phyloP scores from a whole-genome alignment of 2,797 vertebrate genomes.

The Peromyscus melanophrys region DNA sequence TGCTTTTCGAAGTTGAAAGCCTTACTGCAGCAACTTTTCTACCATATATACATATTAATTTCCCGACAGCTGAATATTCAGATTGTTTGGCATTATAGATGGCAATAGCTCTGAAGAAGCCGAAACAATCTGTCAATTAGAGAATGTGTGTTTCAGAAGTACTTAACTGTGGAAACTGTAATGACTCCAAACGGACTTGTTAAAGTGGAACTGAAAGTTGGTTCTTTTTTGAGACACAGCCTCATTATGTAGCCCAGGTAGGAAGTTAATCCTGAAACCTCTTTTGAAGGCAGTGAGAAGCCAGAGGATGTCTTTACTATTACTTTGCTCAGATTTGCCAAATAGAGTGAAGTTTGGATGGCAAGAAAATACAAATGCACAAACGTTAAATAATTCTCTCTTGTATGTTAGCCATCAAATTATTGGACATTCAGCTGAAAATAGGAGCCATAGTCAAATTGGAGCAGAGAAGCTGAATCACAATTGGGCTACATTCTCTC shows the following conservation, averaged over 20 bases:
- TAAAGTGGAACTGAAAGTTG: conserved; percentile 65
- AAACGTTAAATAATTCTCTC: conserved; percentile 33
- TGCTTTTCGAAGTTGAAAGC: conserved; percentile 62
- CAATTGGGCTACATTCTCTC: background rate
- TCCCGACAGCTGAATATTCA: conserved; percentile 71
- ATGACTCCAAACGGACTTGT: conserved; percentile 73
- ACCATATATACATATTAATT: conserved; percentile 39
- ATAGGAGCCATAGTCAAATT: conserved; percentile 50
- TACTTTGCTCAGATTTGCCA: background rate
- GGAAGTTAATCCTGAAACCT: conserved; percentile 73
- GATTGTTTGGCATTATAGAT: conserved; percentile 67
- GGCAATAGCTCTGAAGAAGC: conserved; percentile 68
- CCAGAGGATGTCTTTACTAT: conserved; percentile 60
- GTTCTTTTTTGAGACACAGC: background rate
- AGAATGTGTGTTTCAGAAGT: conserved; percentile 80
- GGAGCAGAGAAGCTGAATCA: background rate
- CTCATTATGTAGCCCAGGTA: background rate
- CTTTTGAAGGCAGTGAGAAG: conserved; percentile 57
- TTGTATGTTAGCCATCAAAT: background rate
- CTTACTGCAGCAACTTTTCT: conserved; percentile 28
- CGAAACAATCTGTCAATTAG: conserved; percentile 82
- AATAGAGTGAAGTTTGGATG: background rate
- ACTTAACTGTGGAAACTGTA: conserved; percentile 76
- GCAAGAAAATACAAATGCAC: background rate
- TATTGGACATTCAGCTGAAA: conserved; percentile 45